A percentile compares a stretch with the other conserved stretches of the same genome.
Conservation (phyloP, 2,797 vertebrate genomes). For the Rhincodon typus region DNA sequence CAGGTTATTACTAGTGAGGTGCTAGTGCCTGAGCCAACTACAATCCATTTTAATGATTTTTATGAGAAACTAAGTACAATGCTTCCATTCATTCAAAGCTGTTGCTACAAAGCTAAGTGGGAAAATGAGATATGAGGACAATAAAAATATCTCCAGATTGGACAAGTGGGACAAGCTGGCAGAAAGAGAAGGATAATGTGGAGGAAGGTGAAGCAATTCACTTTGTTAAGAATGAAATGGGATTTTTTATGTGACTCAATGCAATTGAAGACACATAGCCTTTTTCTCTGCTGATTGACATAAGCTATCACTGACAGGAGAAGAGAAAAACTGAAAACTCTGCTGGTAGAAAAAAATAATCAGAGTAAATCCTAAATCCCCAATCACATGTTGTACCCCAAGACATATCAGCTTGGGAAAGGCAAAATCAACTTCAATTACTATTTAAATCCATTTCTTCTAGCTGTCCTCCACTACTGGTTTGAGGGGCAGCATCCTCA, state of each 20-base stretch:
- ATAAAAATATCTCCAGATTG: neutral
- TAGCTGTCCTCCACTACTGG: neutral
- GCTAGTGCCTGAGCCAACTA: too few species aligned
- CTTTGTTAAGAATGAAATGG: too few species aligned
- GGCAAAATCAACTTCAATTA: neutral
- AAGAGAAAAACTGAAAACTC: neutral
- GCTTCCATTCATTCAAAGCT: neutral
- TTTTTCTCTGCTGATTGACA: neutral
- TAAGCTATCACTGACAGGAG: neutral
- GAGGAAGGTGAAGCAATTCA: too few species aligned
- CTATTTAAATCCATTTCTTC: neutral
- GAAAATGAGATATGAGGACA: neutral
- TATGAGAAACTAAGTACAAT: neutral
- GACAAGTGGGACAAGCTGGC: too few species aligned
- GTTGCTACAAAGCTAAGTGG: neutral
- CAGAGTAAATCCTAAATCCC: neutral
- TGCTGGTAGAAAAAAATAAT: neutral
- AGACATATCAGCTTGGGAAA: neutral
- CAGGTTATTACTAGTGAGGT: neutral
- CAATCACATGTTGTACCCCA: neutral
- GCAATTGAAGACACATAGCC: neutral
- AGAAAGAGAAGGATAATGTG: too few species aligned
- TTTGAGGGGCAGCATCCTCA: slow-evolving; percentile 45
- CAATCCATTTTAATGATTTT: neutral
- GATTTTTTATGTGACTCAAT: neutral